Percentiles rank a stretch among this genome's conserved stretches.
These are phyloP conservation scores for Pseudomyrmex gracilis DNA, from an alignment of 1,140 invertebrate genomes.

Conservation along the genomic window DNA sequence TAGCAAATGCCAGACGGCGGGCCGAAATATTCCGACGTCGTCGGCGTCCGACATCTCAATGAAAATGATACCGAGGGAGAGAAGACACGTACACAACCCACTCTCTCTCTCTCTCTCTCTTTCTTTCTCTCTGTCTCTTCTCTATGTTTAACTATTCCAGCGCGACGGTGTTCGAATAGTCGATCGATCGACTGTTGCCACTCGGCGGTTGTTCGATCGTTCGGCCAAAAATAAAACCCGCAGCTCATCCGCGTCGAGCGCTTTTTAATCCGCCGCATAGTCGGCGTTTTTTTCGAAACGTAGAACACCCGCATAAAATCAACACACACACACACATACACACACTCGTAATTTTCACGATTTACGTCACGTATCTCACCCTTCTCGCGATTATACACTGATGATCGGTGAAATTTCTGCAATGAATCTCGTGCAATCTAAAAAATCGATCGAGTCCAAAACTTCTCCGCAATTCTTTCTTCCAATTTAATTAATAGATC, in stretches of 20 bases:
- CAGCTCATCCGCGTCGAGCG: constrained; percentile 41
- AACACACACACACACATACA: background rate
- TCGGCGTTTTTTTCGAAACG: constrained; percentile 5
- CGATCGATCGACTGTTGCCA: constrained; percentile 69
- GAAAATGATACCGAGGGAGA: background rate
- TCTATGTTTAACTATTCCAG: constrained; percentile 18
- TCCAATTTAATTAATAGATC: constrained; percentile 17
- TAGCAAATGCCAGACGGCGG: background rate
- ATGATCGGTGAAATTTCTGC: background rate
- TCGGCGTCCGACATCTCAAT: constrained; percentile 21
- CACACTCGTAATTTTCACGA: background rate
- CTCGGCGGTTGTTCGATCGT: constrained; percentile 63
- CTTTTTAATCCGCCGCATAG: constrained; percentile 58
- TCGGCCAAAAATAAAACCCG: constrained; percentile 70
- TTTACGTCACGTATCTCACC: background rate
- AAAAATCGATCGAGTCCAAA: background rate
- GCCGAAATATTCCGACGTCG: constrained; percentile 20
- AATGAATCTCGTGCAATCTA: background rate
- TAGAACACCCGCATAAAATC: background rate
- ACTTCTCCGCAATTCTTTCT: background rate
- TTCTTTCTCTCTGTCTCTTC: background rate
- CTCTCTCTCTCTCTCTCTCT: no score
- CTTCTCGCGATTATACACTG: background rate
- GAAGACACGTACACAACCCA: background rate
- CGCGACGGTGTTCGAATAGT: constrained; percentile 35